Evolutionary conservation across 2,888 invertebrate species (phyloP).

Genomic region (Galeopsomyia nigrocyanea): DNA sequence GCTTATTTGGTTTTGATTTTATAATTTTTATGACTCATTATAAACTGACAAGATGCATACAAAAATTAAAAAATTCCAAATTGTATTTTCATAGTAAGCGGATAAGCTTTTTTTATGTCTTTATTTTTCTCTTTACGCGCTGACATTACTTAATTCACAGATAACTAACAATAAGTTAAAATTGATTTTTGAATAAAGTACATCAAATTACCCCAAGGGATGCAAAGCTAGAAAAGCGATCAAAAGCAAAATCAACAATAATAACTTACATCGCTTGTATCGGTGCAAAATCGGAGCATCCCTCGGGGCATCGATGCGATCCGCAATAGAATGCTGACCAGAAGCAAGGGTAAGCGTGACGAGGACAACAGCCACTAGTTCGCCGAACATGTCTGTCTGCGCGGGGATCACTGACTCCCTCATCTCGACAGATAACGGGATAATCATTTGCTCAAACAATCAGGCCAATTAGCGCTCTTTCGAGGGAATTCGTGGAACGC

Average conservation of each 20-base stretch:
- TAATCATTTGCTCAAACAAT: conserved; percentile 53
- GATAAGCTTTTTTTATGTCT: no score
- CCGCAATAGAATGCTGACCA: conserved; percentile 52
- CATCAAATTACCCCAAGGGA: conserved; percentile 51
- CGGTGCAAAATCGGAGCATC: conserved; percentile 52
- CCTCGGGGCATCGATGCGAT: conserved; percentile 50
- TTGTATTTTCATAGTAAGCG: no score
- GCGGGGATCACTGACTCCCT: conserved; percentile 29
- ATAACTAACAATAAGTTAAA: no score
- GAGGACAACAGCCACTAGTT: conserved; percentile 50
- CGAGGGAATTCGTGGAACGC: conserved; percentile 41
- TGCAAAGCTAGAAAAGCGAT: conserved; percentile 27
- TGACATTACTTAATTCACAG: no score
- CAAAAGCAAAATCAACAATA: not conserved
- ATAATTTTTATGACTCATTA: no score
- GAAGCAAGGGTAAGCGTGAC: conserved; percentile 50
- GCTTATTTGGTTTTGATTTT: no score
- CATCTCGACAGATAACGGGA: conserved; percentile 56
- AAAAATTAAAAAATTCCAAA: no score
- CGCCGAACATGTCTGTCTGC: conserved; percentile 56
- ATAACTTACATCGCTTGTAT: conserved; percentile 60
- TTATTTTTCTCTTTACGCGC: no score
- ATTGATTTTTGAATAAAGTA: not conserved
- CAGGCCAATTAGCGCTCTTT: conserved; percentile 58
- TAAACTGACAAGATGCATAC: no score